A percentile compares a stretch with the other conserved stretches of the same genome.
phyloP scores from a whole-genome alignment of 2,888 invertebrate species.

The Hedya salicella region DNA sequence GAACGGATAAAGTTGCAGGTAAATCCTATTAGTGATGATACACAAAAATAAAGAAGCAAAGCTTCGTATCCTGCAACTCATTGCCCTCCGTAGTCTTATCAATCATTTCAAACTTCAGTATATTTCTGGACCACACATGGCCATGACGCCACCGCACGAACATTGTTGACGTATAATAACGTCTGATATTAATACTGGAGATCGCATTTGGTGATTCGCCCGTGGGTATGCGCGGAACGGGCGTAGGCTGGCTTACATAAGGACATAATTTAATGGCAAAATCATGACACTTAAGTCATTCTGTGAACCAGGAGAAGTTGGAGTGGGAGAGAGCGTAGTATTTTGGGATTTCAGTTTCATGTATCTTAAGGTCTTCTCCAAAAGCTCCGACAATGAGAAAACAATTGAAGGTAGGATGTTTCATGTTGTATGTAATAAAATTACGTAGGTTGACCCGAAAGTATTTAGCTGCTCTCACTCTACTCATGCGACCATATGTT shows the following conservation, averaged over 20 bases:
- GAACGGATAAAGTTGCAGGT: too few relatives aligned
- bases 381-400: background rate
- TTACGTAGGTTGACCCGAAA: too few relatives aligned
- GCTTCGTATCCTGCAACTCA: background rate
- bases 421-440: too few relatives aligned
- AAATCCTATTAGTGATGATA: background rate
- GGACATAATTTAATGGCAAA: background rate
- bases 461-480: too few relatives aligned
- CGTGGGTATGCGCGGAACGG: background rate
- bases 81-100: slow-evolving; percentile 6
- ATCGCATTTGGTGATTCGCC: slow-evolving; percentile 5
- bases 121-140: slow-evolving; percentile 24
- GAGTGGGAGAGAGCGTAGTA: background rate
- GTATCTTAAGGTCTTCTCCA: background rate
- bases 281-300: background rate
- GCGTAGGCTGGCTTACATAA: background rate
- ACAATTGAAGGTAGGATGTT: too few relatives aligned
- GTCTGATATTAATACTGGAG: slow-evolving; percentile 22
- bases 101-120: slow-evolving; percentile 13
- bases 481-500: too few relatives aligned
- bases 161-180: slow-evolving; percentile 29
- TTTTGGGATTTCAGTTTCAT: slow-evolving; percentile 3
- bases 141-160: slow-evolving; percentile 18
- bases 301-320: background rate
- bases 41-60: background rate